Conservation (phyloP, 2,797 vertebrate species). For the Halcyon smyrnensis region DNA sequence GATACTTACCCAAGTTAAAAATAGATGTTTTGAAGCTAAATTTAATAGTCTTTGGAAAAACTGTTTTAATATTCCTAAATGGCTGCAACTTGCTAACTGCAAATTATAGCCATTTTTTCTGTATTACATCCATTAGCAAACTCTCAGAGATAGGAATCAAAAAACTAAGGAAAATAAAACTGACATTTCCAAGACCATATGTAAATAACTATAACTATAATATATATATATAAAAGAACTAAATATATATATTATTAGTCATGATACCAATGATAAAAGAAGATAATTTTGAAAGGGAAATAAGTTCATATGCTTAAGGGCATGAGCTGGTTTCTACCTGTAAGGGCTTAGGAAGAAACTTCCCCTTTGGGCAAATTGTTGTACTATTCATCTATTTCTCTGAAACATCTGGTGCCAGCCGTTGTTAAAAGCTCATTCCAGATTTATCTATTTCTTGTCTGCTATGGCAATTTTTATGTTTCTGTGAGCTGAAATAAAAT, state of each 20-base stretch:
- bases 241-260: not conserved
- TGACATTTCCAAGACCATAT: not conserved
- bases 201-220: not conserved
- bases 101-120: conserved; percentile 6
- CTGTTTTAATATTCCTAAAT: not conserved
- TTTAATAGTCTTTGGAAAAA: conserved; percentile 15
- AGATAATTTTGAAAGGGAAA: not conserved
- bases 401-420: not conserved
- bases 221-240: no score
- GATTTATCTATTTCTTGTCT: not conserved
- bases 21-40: not conserved
- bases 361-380: not conserved
- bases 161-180: not conserved
- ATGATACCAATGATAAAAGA: no score
- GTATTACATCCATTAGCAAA: not conserved
- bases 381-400: not conserved
- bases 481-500: conserved; percentile 46
- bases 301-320: not conserved
- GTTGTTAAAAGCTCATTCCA: not conserved
- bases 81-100: not conserved
- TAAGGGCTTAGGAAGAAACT: not conserved
- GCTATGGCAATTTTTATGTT: not conserved
- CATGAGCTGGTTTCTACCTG: not conserved
- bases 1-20: not conserved
- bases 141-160: not conserved